Base-by-base conservation (phyloP, 2,113 vertebrate species). In the Chaenocephalus aceratus region DNA sequence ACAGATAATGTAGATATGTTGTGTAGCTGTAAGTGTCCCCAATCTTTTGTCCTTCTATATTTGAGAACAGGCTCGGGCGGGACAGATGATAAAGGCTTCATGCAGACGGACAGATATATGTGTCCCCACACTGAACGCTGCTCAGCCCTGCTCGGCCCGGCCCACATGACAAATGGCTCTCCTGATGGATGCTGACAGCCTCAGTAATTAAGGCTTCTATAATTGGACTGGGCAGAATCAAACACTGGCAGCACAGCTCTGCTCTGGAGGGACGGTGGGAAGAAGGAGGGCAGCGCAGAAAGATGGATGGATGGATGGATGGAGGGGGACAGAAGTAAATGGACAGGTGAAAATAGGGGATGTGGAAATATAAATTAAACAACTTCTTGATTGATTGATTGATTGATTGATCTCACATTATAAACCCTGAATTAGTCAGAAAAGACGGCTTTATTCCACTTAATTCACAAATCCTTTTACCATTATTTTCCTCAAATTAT, bases 161-260 rank as follows among this genome's bases (percentile, higher is more conserved):
- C 82, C 79, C 74, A 77, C 66, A 89, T 93, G 92, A 94, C 84
- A 58, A 92, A 95, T 92, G 87, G 79, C 64, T 67, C 86, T 72
- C 72, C 84, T 93, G 93, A 94, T 92, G 91, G 73, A 88, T 86
- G 61, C 84, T 86, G 93, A 92, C 94, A 92, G 89, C 75, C 85
- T 78, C 83, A n/a, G 91, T 93, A 93, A 95, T 95, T 93, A 94
- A 90, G 78, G 75, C 72, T 87, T 83, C 78, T 89, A 88, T 94
- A 93, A 95, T 94, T 93, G 92, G 89, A 88, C 88, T 80, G 85
- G 88, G 82, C 80, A 86, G 80, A 92, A 86, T 88, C 88, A 86
- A 87, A 86, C 82, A 72, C 82, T 77, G 74, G 88, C 81, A 83
- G 84, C 53, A 66, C 80, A 52, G 80, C 75, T 83, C 89, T 83